Conservation (phyloP, 1,140 invertebrate genomes). For the Zaprionus kolodkinae region DNA sequence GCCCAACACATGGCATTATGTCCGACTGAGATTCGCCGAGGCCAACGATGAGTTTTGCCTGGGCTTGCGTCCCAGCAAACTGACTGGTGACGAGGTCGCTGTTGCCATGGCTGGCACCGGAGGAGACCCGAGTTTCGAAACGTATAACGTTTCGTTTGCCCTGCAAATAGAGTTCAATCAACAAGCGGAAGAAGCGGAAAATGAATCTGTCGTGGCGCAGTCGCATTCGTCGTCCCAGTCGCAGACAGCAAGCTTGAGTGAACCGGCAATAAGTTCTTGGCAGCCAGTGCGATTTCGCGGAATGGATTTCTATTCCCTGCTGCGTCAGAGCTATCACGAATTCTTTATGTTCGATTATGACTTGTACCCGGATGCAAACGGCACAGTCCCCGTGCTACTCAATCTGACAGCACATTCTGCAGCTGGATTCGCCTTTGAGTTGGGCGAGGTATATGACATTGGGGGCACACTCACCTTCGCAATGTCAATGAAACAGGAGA, state of each 20-base stretch:
- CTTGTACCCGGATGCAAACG: constrained; percentile 86
- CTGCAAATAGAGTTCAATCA: constrained; percentile 65
- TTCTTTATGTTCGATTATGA: constrained; percentile 90
- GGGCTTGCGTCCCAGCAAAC: neutral
- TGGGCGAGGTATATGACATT: constrained; percentile 88
- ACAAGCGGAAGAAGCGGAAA: neutral
- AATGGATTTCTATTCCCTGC: constrained; percentile 85
- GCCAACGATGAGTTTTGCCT: constrained; percentile 32
- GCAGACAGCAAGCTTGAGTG: neutral
- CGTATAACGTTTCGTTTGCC: constrained; percentile 43
- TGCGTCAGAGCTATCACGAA: constrained; percentile 88
- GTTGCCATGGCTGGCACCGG: constrained; percentile 8
- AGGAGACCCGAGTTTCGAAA: neutral
- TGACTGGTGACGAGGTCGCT: constrained; percentile 4
- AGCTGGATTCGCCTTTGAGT: constrained; percentile 87
- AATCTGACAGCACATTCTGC: constrained; percentile 87
- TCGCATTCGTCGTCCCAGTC: constrained; percentile 8
- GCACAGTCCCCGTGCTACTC: constrained; percentile 86
- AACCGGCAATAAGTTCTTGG: constrained; percentile 54
- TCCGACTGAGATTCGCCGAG: constrained; percentile 81
- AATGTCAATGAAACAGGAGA: constrained; percentile 86
- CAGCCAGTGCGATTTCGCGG: constrained; percentile 54
- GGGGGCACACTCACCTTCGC: constrained; percentile 89
- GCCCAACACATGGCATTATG: constrained; percentile 86
- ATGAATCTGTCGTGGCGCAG: neutral